Evolutionary conservation across 35 echinoderm and acorn worm genomes (phyloP).

Genomic region (Hemicentrotus pulcherrimus): DNA sequence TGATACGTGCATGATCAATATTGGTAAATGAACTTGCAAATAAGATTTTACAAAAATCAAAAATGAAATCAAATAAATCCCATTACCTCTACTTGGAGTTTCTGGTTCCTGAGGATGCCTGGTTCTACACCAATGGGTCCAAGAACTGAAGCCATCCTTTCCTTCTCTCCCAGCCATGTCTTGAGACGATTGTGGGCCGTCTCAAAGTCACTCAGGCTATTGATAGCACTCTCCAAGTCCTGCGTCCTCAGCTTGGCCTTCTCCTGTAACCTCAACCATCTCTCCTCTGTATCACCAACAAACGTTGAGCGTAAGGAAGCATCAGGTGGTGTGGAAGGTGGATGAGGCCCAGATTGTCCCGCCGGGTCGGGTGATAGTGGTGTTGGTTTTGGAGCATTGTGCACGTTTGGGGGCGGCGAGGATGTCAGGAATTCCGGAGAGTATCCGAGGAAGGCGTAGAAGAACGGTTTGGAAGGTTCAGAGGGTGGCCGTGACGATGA

Average conservation of each 20-base stretch:
- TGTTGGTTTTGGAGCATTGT: neutral
- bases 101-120: conserved; percentile 89
- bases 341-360: neutral
- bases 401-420: neutral
- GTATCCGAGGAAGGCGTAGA: conserved; percentile 2
- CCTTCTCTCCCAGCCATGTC: conserved; percentile 96
- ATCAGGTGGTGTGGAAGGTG: neutral
- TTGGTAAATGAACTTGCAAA: too few relatives aligned
- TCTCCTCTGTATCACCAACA: conserved; percentile 79
- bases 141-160: conserved; percentile 94
- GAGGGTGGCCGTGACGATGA: neutral
- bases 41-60: too few relatives aligned
- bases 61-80: neutral
- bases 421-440: neutral
- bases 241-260: conserved; percentile 88
- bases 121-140: conserved; percentile 93
- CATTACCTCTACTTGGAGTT: conserved; percentile 96
- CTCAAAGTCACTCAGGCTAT: conserved; percentile 95
- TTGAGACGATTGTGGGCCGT: conserved; percentile 84
- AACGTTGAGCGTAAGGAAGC: neutral
- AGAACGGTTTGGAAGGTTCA: neutral
- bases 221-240: conserved; percentile 88
- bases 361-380: neutral
- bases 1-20: too few relatives aligned
- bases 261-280: conserved; percentile 94